Conservation (phyloP, 2,888 invertebrate genomes). For the Gymnoscelis rufifasciata region DNA sequence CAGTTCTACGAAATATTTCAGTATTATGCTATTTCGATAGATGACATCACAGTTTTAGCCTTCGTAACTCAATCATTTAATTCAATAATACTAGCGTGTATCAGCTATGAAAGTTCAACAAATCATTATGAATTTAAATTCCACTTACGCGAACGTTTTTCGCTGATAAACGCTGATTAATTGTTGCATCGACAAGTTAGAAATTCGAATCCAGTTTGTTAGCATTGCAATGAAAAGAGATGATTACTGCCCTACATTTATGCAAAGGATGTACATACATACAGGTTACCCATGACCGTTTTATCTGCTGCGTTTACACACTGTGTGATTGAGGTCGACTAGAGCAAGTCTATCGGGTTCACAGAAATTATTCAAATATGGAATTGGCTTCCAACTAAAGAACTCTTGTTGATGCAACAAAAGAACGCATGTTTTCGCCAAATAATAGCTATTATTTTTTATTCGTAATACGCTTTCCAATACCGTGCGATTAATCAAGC, state of each 20-base stretch:
- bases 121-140: constrained; percentile 35
- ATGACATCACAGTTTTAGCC: constrained; percentile 14
- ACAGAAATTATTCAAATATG: too few relatives aligned
- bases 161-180: constrained; percentile 34
- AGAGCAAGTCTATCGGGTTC: not conserved
- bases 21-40: too few relatives aligned
- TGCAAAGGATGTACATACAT: constrained; percentile 9
- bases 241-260: constrained; percentile 1
- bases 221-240: constrained; percentile 1
- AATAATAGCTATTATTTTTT: constrained; percentile 7
- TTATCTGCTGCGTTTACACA: constrained; percentile 7
- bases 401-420: constrained; percentile 18
- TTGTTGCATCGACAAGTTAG: constrained; percentile 18
- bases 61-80: constrained; percentile 12
- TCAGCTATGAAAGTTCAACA: constrained; percentile 40
- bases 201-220: not conserved
- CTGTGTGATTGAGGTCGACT: constrained; percentile 2
- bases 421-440: constrained; percentile 11
- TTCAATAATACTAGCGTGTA: constrained; percentile 20
- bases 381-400: not conserved
- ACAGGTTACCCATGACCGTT: constrained; percentile 13
- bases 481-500: not conserved
- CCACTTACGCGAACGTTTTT: constrained; percentile 30
- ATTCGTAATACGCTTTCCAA: constrained; percentile 6
- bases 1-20: too few relatives aligned